Evolutionary conservation across 2,888 invertebrate genomes (phyloP), one percentile per base, ranked within the genome.

Genomic region (Caenorhabditis sp.): DNA sequence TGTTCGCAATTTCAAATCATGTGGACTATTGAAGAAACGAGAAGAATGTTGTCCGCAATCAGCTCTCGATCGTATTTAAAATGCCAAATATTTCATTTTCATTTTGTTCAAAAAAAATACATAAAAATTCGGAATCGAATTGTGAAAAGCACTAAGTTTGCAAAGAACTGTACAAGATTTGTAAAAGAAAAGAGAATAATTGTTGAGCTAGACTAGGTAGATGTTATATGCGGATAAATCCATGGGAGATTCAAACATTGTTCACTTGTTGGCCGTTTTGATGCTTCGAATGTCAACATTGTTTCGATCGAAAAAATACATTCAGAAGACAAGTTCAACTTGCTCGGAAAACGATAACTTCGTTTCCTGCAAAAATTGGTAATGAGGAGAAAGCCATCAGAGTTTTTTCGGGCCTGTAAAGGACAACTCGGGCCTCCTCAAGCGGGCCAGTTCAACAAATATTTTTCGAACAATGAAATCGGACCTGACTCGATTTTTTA

Each of bases 231-330:
- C 21, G 66, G 71, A 43, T 43, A 23, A 26, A 71, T 66, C 71
- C 71, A 71, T 37, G 71, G 71, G 23, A 71, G 49, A 19, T n/a
- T 6, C 12, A 71, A 61, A 36, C 66, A 66, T 23, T 67, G 58
- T 14, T 14, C 55, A 17, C 63, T 64, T 23, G 55, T 59, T n/a
- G 71, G 71, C 27, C 71, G 66, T 27, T 26, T 23, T 14, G 1
- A 5, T 3, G 62, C 66, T 23, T 78, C 75, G 23, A 75, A 81
- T 6, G 72, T 74, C 67, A 81, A 58, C 81, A 81, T 69, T 19
- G 43, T 12, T 36, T 81, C 78, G 53, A 81, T 67, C 12, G 78
- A 62, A 12, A 36, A n/a, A 23, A 57, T 60, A 66, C 78, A 77
- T 8, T 27, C 65, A 8, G 17, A 10, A 6, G 71, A 66, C 27